Evolutionary conservation across 92 coral and sea anemone genomes (phyloP), one percentile per base, ranked within the genome.

Genomic region (Palythoa heliodiscus): DNA sequence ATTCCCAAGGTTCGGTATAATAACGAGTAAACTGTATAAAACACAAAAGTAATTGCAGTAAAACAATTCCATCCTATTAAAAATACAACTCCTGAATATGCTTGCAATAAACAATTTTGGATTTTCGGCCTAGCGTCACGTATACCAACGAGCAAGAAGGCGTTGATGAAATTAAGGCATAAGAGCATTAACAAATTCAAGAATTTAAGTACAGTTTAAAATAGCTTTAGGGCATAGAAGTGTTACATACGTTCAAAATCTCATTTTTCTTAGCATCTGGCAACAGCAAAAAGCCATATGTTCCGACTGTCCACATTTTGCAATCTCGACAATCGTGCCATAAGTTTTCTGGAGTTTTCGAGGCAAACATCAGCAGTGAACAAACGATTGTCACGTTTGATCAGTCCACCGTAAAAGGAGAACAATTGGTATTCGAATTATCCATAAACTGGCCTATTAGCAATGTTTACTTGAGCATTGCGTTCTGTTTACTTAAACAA

Each of bases 371-470:
- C 60, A 64, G 84, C 29, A 39, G 47, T 25, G 61, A 22, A 64
- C n/a, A 68, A 48, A 8, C 38, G 4, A 67, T 25, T 47, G 58
- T 52, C 54, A 66, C 57, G 47, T 48, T 37, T 79, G 39, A 66
- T 80, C 84, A 80, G 61, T 23, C 60, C 84, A 64, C 22, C 74
- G 84, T 66, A 73, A 80, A 80, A 23, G 17, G 39, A 80, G 73
- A 80, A 80, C 84, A 80, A 80, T 80, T 48, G 84, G 74, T 24
- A 80, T 80, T 80, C 73, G 84, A 80, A 80, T 80, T 66, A 80
- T 80, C 72, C 84, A 80, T 80, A 80, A 76, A 64, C 66, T 80
- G 84, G 22, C 22, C 60, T 68, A 80, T 80, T 80, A 80, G 84
- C 60, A 48, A 66, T 80, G 84, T 80, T 80, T 80, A 66, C 74